Evolutionary conservation across 1,140 invertebrate species (phyloP).

Genomic region (Apis mellifera): DNA sequence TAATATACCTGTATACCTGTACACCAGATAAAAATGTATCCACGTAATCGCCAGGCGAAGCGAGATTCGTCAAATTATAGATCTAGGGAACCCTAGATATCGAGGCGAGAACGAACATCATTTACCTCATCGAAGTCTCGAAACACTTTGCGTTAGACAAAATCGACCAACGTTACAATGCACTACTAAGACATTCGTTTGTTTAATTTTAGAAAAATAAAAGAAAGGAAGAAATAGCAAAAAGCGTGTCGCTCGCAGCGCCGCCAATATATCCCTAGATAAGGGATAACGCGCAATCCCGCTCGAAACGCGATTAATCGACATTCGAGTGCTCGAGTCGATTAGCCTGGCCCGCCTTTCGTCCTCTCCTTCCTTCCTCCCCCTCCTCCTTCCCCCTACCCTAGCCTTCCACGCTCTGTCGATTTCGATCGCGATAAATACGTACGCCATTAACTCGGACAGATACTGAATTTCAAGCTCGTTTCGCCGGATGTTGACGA

Average conservation of each 20-base stretch:
- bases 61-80: background rate
- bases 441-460: slow-evolving; percentile 27
- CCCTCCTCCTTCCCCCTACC: background rate
- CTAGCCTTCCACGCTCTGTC: slow-evolving; percentile 21
- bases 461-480: slow-evolving; percentile 25
- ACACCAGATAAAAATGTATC: background rate
- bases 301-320: slow-evolving; percentile 33
- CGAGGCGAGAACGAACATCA: slow-evolving; percentile 17
- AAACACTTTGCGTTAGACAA: slow-evolving; percentile 19
- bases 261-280: slow-evolving; percentile 26
- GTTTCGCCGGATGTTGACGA: slow-evolving; percentile 30
- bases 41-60: background rate
- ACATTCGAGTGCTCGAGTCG: background rate
- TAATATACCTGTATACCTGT: no score
- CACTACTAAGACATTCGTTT: background rate
- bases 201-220: background rate
- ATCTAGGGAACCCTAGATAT: background rate
- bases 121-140: slow-evolving; percentile 12
- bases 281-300: no score
- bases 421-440: slow-evolving; percentile 45
- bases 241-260: background rate
- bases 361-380: no score
- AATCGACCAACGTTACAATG: slow-evolving; percentile 38
- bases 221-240: background rate
- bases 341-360: slow-evolving; percentile 17